phyloP scores from a whole-genome alignment of 2,888 invertebrate genomes.

The Clanis bilineata region DNA sequence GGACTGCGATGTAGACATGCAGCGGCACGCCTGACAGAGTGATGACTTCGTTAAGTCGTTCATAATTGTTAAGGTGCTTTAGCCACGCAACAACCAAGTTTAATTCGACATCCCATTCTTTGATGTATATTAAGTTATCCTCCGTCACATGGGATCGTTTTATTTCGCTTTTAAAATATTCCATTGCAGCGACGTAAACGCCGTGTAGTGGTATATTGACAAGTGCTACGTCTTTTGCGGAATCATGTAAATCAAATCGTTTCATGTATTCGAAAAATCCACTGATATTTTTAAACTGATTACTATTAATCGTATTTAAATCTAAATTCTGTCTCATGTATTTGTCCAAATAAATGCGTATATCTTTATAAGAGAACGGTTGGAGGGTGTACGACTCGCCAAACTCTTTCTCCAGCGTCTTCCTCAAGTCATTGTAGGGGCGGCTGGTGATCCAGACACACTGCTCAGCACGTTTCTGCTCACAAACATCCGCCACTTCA shows the following conservation, averaged over 20 bases:
- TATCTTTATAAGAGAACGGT: conserved; percentile 11
- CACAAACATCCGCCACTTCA: neutral
- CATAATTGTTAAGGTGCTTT: neutral
- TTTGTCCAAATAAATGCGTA: conserved; percentile 16
- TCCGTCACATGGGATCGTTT: neutral
- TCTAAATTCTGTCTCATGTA: conserved; percentile 12
- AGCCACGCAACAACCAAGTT: neutral
- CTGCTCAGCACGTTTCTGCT: neutral
- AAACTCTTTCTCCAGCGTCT: conserved; percentile 14
- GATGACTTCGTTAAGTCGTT: neutral
- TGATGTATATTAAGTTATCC: neutral
- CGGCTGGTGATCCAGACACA: conserved; percentile 17
- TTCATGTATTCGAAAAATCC: conserved; percentile 18
- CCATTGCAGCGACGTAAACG: conserved; percentile 13
- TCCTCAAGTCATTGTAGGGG: conserved; percentile 15
- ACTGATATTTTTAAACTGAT: conserved; percentile 16
- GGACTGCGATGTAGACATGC: conserved; percentile 15
- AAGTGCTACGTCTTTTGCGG: neutral
- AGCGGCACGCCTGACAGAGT: conserved; percentile 5
- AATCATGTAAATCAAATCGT: neutral
- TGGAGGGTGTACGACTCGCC: conserved; percentile 12
- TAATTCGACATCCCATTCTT: neutral
- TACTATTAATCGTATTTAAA: conserved; percentile 1
- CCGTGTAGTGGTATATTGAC: neutral
- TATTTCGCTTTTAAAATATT: conserved; percentile 19